Base-by-base conservation (phyloP, 2,888 invertebrate genomes). In the Caenorhabditis macrosperma region DNA sequence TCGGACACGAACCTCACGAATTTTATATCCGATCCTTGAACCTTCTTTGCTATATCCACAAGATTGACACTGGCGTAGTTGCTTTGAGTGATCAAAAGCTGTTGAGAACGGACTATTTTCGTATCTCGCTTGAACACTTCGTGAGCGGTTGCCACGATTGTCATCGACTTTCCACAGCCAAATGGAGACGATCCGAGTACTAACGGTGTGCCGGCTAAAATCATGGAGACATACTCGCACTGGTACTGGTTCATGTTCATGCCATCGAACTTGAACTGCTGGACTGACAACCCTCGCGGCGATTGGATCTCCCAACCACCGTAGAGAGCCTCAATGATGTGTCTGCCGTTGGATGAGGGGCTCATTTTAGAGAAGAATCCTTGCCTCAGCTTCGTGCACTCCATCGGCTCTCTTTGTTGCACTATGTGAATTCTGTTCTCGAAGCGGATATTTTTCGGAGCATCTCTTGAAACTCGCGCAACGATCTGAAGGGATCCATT, bases 161-260 rank as follows among this genome's bases (percentile, higher is more conserved):
- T 71, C 71, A 61, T 63, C 12, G 71, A 61, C 17, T 71, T 71
- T 54, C 71, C 71, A 52, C 71, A 71, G 24, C 71, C 71, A 33
- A 71, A 71, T n/a, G 71, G 71, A 1, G 71, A 54, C 4, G 22
- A 46, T 54, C 61, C 61, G n/a, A 71, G 15, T 9, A 71, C 71
- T 6, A 71, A 20, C 7, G 63, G 71, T 24, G 20, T 33, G 20
- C 20, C 24, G 9, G 20, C 55, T 1, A 61, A 7, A 12, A 71
- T 33, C 61, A 54, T 63, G 17, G 22, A 22, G 2, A 71, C 63
- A 22, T 71, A 71, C 0, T 54, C 7, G 30, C 24, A 26, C 28
- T 71, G 71, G 24, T 30, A 63, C 24, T 61, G 28, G 20, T 71
- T 71, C 10, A 71, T 44, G 9, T 5, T 26, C 0, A 52, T 26